Conservation (phyloP, 2,888 invertebrate species). For the Gryllus longicercus region DNA sequence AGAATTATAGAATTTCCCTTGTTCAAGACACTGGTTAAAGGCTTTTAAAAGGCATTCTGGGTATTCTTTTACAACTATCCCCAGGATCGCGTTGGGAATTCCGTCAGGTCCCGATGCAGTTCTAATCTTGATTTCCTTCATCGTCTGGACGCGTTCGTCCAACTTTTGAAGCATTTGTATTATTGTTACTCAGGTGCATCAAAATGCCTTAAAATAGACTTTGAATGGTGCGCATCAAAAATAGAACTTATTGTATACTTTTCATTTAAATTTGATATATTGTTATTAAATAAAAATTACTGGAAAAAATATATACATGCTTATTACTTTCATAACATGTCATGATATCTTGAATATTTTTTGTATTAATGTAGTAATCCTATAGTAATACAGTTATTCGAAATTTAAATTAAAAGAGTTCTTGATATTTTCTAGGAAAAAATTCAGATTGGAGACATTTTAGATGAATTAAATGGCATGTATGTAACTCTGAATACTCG, state of each 20-base stretch:
- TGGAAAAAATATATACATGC: background rate
- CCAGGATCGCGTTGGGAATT: too few relatives aligned
- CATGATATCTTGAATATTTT: background rate
- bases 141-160: too few relatives aligned
- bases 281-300: background rate
- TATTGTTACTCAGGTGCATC: too few relatives aligned
- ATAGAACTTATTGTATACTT: background rate
- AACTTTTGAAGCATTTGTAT: too few relatives aligned
- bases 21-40: too few relatives aligned
- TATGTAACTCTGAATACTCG: constrained; percentile 50
- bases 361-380: background rate
- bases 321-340: background rate
- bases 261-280: background rate
- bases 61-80: too few relatives aligned
- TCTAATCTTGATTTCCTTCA: too few relatives aligned
- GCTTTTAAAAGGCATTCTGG: too few relatives aligned
- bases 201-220: too few relatives aligned
- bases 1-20: too few relatives aligned
- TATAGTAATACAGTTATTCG: background rate
- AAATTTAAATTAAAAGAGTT: background rate
- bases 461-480: constrained; percentile 61
- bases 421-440: constrained; percentile 49
- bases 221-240: too few relatives aligned
- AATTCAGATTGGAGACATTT: constrained; percentile 59
- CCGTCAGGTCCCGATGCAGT: too few relatives aligned